Evolutionary conservation across 2,113 vertebrate species (phyloP).

Genomic region (Halcyon malimbica): DNA sequence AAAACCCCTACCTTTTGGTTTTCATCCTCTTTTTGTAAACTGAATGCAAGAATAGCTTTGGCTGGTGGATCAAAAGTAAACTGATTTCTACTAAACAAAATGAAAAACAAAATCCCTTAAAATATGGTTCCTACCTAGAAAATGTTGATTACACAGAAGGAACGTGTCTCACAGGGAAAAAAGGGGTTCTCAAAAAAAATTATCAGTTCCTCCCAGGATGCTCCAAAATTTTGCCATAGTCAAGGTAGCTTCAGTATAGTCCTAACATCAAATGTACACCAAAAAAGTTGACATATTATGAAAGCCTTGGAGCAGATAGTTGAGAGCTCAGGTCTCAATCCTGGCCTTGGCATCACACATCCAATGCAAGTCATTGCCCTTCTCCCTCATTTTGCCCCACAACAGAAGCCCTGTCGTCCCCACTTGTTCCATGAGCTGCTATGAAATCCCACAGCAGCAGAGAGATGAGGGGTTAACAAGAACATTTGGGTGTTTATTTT

Average conservation of each 20-base stretch:
- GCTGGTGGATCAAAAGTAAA: background rate
- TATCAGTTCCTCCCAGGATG: background rate
- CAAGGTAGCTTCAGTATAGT: background rate
- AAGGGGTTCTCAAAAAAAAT: background rate
- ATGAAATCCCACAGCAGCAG: background rate
- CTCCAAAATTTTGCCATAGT: background rate
- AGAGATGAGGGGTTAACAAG: slow-evolving; percentile 11
- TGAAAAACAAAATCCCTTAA: background rate
- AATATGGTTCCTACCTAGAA: background rate
- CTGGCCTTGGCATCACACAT: accelerated
- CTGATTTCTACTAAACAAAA: background rate
- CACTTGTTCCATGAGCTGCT: accelerated
- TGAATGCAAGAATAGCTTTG: background rate
- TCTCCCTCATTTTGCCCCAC: background rate
- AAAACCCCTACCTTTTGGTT: background rate
- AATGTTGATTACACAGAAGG: background rate
- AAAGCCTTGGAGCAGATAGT: background rate
- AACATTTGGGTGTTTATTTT: slow-evolving; percentile 64
- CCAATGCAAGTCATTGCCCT: background rate
- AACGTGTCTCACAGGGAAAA: background rate
- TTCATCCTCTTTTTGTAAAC: background rate
- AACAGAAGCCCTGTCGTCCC: background rate
- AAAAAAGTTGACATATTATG: background rate
- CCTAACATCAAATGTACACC: accelerated
- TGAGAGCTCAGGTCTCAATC: background rate